Percentiles rank a stretch among this genome's conserved stretches.
Evolutionary conservation across 2,888 invertebrate species (phyloP).

Genomic region (Tetrapedia diversipes): DNA sequence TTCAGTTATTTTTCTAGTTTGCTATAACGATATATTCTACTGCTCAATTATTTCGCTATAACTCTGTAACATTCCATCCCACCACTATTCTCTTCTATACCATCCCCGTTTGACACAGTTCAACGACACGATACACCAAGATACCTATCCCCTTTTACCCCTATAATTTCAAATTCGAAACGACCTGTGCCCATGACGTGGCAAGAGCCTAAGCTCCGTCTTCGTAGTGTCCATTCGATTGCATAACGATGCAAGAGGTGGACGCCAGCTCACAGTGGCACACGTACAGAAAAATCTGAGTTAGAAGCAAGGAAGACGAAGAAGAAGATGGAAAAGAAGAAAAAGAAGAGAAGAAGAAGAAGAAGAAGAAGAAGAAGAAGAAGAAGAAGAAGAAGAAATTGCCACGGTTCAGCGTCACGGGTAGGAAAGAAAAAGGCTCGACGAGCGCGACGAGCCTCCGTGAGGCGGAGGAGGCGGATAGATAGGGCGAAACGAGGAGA

Average conservation of each 20-base stretch:
- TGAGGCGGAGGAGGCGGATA: constrained; percentile 63
- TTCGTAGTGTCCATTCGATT: constrained; percentile 48
- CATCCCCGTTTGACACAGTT: too few relatives aligned
- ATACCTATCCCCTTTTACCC: too few relatives aligned
- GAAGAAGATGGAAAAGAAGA: constrained; percentile 44
- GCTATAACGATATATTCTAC: too few relatives aligned
- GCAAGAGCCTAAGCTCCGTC: constrained; percentile 30
- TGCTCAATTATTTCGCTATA: too few relatives aligned
- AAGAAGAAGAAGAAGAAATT: constrained; percentile 56
- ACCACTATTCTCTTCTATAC: too few relatives aligned
- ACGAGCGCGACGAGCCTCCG: not conserved
- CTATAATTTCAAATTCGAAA: too few relatives aligned
- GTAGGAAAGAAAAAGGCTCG: not conserved
- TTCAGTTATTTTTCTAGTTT: too few relatives aligned
- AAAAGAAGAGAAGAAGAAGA: constrained; percentile 43
- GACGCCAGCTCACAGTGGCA: constrained; percentile 15
- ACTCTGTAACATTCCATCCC: too few relatives aligned
- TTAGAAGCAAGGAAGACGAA: constrained; percentile 17
- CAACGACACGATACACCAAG: too few relatives aligned
- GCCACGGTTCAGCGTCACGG: not conserved
- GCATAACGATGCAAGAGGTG: constrained; percentile 61
- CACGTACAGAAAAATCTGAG: not conserved
- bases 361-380: constrained; percentile 25
- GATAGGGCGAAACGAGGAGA: constrained; percentile 41
- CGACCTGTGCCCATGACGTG: constrained; percentile 4